Conservation (phyloP, 2,888 invertebrate genomes). For the Anaspis maculata region DNA sequence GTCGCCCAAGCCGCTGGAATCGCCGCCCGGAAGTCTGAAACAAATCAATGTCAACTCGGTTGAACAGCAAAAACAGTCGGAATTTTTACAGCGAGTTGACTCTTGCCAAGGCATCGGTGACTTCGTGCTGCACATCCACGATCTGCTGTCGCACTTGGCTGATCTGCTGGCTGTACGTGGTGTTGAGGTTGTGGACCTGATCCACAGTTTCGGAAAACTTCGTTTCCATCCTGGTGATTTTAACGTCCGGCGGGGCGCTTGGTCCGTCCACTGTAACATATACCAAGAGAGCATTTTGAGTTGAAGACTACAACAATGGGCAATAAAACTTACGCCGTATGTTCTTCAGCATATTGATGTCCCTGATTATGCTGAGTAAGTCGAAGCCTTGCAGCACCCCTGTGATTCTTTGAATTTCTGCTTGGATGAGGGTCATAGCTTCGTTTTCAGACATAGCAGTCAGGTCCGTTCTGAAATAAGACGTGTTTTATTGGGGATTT, state of each 20-base stretch:
- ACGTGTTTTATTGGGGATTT: too few species aligned
- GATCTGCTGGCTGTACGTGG: slow-evolving; percentile 39
- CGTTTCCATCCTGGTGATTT: slow-evolving; percentile 17
- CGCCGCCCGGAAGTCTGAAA: slow-evolving; percentile 25
- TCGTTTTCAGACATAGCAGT: background rate
- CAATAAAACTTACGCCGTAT: too few species aligned
- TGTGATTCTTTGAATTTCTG: background rate
- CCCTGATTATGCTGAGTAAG: background rate
- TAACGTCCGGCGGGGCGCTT: slow-evolving; percentile 5
- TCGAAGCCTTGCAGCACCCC: too few species aligned
- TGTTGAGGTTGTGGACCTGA: slow-evolving; percentile 33
- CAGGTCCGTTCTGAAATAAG: background rate
- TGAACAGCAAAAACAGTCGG: slow-evolving; percentile 1
- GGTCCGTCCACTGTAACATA: background rate
- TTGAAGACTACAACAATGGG: too few species aligned
- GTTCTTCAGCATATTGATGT: background rate
- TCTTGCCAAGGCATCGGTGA: slow-evolving; percentile 28
- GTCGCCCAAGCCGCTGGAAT: slow-evolving; percentile 18
- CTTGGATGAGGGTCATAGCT: background rate
- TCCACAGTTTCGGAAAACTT: slow-evolving; percentile 29
- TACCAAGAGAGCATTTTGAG: too few species aligned
- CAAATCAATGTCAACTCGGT: too few species aligned
- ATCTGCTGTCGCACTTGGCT: slow-evolving; percentile 46
- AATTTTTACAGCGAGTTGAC: slow-evolving; percentile 10
- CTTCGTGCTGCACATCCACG: slow-evolving; percentile 39